phyloP scores from a whole-genome alignment of 2,888 invertebrate species.

The Noctua comes region DNA sequence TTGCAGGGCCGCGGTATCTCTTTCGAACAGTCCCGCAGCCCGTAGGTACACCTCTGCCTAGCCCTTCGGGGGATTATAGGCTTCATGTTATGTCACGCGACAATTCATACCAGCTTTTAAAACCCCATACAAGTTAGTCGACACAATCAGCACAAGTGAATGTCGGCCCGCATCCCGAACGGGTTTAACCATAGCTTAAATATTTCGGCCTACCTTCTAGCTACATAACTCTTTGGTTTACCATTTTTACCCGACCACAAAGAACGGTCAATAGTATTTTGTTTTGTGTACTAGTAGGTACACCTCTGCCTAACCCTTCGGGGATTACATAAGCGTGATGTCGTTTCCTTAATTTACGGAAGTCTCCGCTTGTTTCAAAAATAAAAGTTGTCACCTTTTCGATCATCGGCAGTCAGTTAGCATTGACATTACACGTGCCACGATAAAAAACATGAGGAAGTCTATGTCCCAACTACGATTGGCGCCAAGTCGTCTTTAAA shows the following conservation, averaged over 20 bases:
- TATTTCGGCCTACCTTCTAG: too few species aligned
- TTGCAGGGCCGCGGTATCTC: too few species aligned
- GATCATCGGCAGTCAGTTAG: constrained; percentile 33
- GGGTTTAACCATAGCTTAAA: too few species aligned
- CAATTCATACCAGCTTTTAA: too few species aligned
- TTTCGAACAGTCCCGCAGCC: too few species aligned
- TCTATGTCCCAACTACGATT: constrained; percentile 42
- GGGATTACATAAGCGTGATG: background rate
- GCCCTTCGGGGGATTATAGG: background rate
- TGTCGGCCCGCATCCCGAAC: too few species aligned
- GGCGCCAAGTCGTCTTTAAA: constrained; percentile 54
- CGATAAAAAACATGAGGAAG: constrained; percentile 58
- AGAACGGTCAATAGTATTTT: too few species aligned
- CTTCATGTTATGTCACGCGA: background rate
- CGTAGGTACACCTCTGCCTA: background rate
- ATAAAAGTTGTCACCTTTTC: constrained; percentile 44
- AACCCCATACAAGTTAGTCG: too few species aligned
- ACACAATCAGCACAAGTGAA: too few species aligned
- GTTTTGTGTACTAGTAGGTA: background rate
- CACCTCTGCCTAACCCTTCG: background rate
- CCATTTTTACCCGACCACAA: too few species aligned
- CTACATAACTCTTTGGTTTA: too few species aligned
- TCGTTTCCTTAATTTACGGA: constrained; percentile 7
- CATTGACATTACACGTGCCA: constrained; percentile 44
- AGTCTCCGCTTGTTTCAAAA: background rate